Evolutionary conservation across 2,888 invertebrate genomes (phyloP).

Genomic region (Stenodera caucasica): DNA sequence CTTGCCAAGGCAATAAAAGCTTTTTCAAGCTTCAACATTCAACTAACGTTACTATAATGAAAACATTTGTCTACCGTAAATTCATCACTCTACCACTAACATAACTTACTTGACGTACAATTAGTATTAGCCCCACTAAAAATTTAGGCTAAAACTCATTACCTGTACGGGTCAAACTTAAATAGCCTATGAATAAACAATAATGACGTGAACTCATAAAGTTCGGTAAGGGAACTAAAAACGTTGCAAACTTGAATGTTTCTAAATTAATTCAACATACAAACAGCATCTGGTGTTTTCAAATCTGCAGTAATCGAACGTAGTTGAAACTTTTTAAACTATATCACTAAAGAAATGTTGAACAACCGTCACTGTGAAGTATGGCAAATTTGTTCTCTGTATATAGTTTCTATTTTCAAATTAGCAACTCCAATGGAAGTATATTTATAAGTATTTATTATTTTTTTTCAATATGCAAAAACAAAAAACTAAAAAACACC

Average conservation of each 20-base stretch:
- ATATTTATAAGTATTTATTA: no score
- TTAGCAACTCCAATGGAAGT: not conserved
- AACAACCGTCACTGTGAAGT: conserved; percentile 30
- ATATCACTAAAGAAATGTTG: conserved; percentile 28
- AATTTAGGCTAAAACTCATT: not conserved
- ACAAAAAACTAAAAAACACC: not conserved
- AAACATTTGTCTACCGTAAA: conserved; percentile 43
- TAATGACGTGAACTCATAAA: not conserved
- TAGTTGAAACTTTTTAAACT: conserved; percentile 27
- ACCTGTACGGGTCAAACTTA: not conserved
- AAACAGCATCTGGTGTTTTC: conserved; percentile 7
- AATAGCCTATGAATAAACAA: not conserved
- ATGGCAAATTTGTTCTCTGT: conserved; percentile 30
- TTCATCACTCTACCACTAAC: conserved; percentile 31
- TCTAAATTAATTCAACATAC: not conserved
- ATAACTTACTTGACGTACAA: conserved; percentile 32
- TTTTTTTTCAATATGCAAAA: not conserved
- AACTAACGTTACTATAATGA: conserved; percentile 39
- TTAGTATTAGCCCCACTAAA: conserved; percentile 25
- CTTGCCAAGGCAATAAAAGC: conserved; percentile 43
- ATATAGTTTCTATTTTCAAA: conserved; percentile 20
- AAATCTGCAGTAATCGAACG: conserved; percentile 27
- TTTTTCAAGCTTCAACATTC: conserved; percentile 39
- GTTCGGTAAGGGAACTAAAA: not conserved
- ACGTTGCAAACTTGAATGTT: not conserved